Conservation (phyloP, 2,888 invertebrate genomes). For the Microplitis deprimator region DNA sequence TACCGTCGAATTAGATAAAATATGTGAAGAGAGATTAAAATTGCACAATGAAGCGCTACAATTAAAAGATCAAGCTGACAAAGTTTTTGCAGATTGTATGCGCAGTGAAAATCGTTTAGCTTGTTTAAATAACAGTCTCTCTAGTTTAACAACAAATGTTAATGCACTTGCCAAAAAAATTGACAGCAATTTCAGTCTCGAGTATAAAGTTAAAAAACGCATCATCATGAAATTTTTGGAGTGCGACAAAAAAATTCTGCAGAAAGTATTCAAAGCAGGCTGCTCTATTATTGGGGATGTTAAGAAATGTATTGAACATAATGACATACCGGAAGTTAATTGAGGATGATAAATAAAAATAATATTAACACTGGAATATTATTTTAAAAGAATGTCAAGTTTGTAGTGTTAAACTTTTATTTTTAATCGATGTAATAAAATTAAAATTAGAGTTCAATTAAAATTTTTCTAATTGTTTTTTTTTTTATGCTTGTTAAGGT, state of each 20-base stretch:
- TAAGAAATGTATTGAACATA: constrained; percentile 43
- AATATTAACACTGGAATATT: not conserved
- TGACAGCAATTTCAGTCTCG: constrained; percentile 27
- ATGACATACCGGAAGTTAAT: not conserved
- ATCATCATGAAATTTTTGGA: constrained; percentile 38
- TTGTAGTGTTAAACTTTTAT: not conserved
- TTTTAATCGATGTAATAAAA: not conserved
- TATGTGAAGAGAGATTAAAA: constrained; percentile 49
- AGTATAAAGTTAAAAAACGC: not conserved
- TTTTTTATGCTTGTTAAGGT: not conserved
- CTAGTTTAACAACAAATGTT: constrained; percentile 48
- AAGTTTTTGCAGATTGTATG: constrained; percentile 49
- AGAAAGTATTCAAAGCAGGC: constrained; percentile 45
- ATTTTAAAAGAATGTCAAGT: not conserved
- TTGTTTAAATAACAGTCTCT: constrained; percentile 45
- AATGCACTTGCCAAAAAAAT: constrained; percentile 47
- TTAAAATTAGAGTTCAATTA: not conserved
- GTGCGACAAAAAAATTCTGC: constrained; percentile 49
- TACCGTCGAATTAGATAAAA: constrained; percentile 45
- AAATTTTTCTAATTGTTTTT: not conserved
- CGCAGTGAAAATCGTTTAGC: constrained; percentile 43
- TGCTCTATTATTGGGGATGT: constrained; percentile 47
- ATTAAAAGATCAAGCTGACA: constrained; percentile 52
- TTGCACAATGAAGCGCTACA: constrained; percentile 53
- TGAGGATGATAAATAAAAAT: not conserved